phyloP scores from a whole-genome alignment of 2,113 vertebrate species.

The Turdus rufiventris region DNA sequence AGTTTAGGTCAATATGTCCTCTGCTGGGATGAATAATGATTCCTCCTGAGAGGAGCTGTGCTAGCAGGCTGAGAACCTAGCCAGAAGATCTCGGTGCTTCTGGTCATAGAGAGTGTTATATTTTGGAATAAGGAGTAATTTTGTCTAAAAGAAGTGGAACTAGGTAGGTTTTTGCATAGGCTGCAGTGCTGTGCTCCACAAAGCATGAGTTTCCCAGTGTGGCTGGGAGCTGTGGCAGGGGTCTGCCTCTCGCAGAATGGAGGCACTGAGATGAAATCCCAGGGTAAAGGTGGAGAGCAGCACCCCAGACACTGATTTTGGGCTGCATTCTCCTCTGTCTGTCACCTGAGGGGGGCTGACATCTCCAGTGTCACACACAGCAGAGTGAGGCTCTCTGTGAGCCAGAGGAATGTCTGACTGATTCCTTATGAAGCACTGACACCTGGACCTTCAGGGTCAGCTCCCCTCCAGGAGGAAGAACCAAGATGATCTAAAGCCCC shows the following conservation, averaged over 20 bases:
- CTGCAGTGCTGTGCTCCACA: not conserved
- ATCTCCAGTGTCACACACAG: rapidly evolving
- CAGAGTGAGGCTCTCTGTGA: rapidly evolving
- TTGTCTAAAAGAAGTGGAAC: not conserved
- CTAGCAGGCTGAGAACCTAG: not conserved
- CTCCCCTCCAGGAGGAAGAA: not conserved
- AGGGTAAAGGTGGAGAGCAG: not conserved
- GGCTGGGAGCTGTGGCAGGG: not conserved
- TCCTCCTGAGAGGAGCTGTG: not conserved
- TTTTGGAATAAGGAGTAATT: not conserved
- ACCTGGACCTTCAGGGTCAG: not conserved
- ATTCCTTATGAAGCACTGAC: not conserved
- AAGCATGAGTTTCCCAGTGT: not conserved
- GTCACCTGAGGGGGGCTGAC: not conserved
- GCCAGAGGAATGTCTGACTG: not conserved
- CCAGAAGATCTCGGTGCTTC: not conserved
- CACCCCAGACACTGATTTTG: not conserved
- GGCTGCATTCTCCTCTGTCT: not conserved
- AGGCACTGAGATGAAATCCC: not conserved
- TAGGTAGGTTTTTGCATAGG: not conserved
- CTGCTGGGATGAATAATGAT: not conserved
- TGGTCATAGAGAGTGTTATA: not conserved
- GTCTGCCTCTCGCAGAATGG: not conserved
- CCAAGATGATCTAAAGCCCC: not conserved
- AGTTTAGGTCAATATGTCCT: not conserved